Conservation (phyloP, 2,113 vertebrate genomes). For the Tympanuchus pallidicinctus region DNA sequence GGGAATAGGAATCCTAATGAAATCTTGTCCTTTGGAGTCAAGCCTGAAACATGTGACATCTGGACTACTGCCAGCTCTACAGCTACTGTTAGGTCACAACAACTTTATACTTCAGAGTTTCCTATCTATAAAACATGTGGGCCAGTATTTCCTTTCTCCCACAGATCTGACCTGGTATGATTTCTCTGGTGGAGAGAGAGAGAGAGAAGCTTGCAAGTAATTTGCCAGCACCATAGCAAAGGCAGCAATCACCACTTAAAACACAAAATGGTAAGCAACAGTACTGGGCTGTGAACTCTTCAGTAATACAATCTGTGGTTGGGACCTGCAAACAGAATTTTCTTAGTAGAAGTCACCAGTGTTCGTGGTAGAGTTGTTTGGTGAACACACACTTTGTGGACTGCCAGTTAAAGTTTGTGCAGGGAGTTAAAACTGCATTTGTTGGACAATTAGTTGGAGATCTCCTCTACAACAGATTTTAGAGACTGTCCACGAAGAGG, state of each 20-base stretch:
- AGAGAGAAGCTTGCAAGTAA: neutral
- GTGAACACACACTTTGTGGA: neutral
- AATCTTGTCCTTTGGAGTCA: neutral
- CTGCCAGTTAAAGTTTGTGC: neutral
- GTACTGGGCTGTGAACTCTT: neutral
- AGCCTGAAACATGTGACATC: neutral
- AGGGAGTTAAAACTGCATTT: neutral
- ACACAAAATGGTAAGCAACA: accelerated
- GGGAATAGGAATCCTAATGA: neutral
- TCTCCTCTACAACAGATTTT: neutral
- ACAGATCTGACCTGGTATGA: neutral
- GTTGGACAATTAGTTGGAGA: neutral
- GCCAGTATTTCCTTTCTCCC: neutral
- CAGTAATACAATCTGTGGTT: neutral
- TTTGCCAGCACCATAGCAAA: neutral
- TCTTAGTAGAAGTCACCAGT: neutral
- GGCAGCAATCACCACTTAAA: neutral
- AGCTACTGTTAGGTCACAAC: neutral
- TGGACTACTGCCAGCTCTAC: neutral
- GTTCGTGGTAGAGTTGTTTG: accelerated
- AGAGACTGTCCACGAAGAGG: neutral
- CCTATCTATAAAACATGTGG: neutral
- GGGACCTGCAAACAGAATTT: neutral
- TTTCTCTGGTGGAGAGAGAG: neutral
- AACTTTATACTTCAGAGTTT: neutral